Conservation (phyloP, 2,113 vertebrate species). For the Charina bottae region DNA sequence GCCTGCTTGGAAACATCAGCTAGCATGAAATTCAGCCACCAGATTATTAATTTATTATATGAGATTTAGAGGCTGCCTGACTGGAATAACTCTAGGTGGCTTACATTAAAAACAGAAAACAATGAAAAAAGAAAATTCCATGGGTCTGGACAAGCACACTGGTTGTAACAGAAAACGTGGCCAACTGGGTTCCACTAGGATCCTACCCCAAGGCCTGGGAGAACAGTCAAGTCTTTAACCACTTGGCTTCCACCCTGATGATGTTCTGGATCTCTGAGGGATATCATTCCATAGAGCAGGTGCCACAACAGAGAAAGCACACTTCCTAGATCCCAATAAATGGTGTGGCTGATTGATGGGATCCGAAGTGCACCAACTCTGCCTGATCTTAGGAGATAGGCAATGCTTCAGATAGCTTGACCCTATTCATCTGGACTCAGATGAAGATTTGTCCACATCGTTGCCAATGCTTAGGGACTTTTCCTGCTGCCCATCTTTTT, state of each 20-base stretch:
- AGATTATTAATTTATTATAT: background rate
- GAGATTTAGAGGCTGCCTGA: background rate
- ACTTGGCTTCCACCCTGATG: background rate
- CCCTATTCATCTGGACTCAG: background rate
- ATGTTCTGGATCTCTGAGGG: background rate
- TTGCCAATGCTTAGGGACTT: background rate
- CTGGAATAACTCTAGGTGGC: background rate
- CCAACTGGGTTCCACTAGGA: background rate
- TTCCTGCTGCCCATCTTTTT: background rate
- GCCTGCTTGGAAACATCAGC: background rate
- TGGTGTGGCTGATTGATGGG: background rate
- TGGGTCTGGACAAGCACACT: background rate
- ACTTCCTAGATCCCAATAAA: background rate
- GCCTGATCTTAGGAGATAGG: background rate
- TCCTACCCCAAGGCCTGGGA: background rate
- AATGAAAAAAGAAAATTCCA: background rate
- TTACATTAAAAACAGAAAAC: background rate
- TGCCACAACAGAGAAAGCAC: background rate
- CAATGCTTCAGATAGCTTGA: background rate
- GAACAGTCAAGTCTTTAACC: background rate
- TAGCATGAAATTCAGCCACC: background rate
- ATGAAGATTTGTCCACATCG: background rate
- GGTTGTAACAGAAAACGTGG: background rate
- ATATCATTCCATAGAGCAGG: background rate
- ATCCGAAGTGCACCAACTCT: background rate